These are phyloP conservation scores for Oscarella lobularis DNA, from an alignment of 37 sponge, comb jelly and placozoan species.

Conservation along the genomic window DNA sequence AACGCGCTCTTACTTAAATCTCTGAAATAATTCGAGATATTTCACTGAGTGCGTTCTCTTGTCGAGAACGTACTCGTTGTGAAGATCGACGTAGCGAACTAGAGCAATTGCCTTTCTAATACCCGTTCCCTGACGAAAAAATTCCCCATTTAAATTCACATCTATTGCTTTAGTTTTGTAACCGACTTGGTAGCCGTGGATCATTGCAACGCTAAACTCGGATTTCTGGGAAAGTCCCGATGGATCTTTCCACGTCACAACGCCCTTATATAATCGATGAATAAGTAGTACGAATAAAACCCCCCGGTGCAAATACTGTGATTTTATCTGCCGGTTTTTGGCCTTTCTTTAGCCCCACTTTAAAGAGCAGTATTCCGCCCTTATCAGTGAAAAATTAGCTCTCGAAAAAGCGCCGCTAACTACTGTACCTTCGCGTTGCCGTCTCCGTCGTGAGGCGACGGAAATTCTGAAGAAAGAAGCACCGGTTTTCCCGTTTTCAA, in stretches of 20 bases:
- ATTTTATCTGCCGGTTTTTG: not conserved
- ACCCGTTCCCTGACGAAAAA: constrained; percentile 13
- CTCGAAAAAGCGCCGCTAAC: no score
- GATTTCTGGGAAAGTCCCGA: not conserved
- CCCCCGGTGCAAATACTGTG: not conserved
- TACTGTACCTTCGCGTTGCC: constrained; percentile 20
- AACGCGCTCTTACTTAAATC: constrained; percentile 4
- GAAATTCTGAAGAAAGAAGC: constrained; percentile 29
- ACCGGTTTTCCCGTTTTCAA: constrained; percentile 16
- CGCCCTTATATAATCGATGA: constrained; percentile 7
- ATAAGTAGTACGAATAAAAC: not conserved
- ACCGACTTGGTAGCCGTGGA: no score
- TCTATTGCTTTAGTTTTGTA: no score
- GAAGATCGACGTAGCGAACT: constrained; percentile 32
- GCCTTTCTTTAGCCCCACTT: constrained; percentile 7
- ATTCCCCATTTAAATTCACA: no score
- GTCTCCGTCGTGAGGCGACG: constrained; percentile 20
- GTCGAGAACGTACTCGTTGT: constrained; percentile 34
- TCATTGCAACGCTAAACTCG: no score
- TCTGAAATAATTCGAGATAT: constrained; percentile 27
- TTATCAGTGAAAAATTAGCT: no score
- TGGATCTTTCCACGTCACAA: constrained; percentile 8
- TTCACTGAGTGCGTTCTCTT: constrained; percentile 7
- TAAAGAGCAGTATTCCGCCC: constrained; percentile 28
- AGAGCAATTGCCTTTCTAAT: constrained; percentile 20